Conservation (phyloP, 2,113 vertebrate genomes). For the Sylvietta virens region DNA sequence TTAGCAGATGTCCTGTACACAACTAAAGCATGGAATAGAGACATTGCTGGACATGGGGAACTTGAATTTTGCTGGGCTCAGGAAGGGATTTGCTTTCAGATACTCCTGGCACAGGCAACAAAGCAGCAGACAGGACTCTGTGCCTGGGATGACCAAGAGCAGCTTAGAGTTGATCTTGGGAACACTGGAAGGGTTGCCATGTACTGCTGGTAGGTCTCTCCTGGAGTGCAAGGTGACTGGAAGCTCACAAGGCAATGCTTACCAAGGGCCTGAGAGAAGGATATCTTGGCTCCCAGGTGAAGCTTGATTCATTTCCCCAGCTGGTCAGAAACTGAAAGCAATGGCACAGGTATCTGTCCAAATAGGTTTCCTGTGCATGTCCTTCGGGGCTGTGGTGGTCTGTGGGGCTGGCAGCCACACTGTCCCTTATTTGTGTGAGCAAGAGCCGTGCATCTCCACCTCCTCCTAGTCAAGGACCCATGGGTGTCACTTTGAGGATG, state of each 20-base stretch:
- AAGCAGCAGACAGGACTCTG: neutral
- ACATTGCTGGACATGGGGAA: neutral
- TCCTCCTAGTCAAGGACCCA: neutral
- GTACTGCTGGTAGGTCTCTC: neutral
- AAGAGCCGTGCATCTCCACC: neutral
- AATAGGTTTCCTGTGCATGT: accelerated
- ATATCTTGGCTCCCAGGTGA: neutral
- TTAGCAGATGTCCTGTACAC: neutral
- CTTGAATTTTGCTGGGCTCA: neutral
- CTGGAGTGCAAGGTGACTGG: neutral
- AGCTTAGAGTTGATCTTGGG: neutral
- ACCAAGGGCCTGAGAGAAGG: neutral
- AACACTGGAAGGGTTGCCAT: neutral
- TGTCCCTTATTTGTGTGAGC: neutral
- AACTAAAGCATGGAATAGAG: neutral
- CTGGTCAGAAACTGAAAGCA: neutral
- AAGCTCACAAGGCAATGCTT: neutral
- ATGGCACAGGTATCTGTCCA: neutral
- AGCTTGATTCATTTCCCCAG: neutral
- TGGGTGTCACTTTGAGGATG: neutral
- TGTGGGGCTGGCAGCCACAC: neutral
- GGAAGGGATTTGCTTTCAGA: neutral
- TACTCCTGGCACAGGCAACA: neutral
- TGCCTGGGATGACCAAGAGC: neutral
- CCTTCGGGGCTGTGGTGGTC: neutral